Evolutionary conservation across 2,113 vertebrate genomes (phyloP), one percentile per base, ranked within the genome.

Genomic region (Thinocorus orbignyianus): DNA sequence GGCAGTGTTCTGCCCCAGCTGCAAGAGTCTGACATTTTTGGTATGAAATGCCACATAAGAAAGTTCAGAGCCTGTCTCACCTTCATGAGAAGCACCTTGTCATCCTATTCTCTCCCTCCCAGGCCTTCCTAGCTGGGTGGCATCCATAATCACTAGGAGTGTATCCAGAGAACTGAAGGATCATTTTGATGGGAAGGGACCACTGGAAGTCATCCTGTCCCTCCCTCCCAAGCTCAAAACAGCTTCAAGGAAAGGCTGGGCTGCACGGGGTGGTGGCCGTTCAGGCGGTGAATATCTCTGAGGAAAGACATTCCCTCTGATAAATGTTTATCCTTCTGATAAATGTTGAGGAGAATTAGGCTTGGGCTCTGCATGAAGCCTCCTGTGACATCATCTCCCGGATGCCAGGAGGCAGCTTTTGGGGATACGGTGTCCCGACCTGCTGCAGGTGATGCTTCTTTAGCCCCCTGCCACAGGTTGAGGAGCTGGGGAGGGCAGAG

Each of bases 381-480:
- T n/a, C 49, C 39, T 35, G 7, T 0, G 3, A 39, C 13, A 2
- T 0, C 15, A 17, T 7, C 20, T 15, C 15, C 39, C 0, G 3
- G 66, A 18, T 35, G 52, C n/a, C 37, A 7, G 66, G 48, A 69
- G 49, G 66, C 4, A 1, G 2, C 10, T 89, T 86, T 78, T 25
- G 52, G 48, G 55, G 25, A 12, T 31, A 19, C 3, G 0, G 20
- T 31, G 20, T 51, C 33, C 68, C 1, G 0, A 8, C 5, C 9
- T 0, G 6, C 58, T 48, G 37, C 7, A 18, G 51, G 25, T 24
- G 39, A 54, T 0, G 4, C 31, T 7, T 22, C 51, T 58, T 39
- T 71, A 68, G 37, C 23, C 23, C 28, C 18, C 12, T 76, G 24
- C 39, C 42, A 18, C 41, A 13, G 49, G 17, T 48, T 24, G 31